phyloP scores from a whole-genome alignment of 1,140 invertebrate species.

The Paracyclopina nana region DNA sequence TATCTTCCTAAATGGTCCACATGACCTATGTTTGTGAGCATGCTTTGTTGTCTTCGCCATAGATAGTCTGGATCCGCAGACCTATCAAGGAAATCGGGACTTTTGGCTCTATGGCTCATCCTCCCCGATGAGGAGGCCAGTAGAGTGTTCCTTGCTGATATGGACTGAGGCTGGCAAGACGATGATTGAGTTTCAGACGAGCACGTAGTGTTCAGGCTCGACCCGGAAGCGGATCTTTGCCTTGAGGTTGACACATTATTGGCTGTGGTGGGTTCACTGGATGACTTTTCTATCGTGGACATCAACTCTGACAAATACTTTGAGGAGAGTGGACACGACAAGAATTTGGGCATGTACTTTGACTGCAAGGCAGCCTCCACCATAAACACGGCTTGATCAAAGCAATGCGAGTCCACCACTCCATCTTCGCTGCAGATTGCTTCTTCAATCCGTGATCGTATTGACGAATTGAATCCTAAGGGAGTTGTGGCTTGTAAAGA shows the following conservation, averaged over 20 bases:
- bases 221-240: background rate
- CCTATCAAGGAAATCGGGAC: no score
- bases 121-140: no score
- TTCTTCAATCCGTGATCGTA: slow-evolving; percentile 5
- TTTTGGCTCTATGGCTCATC: no score
- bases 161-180: no score
- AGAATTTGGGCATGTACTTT: background rate
- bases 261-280: background rate
- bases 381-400: background rate
- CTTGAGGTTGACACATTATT: background rate
- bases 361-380: background rate
- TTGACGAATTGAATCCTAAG: background rate
- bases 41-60: no score
- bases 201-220: background rate
- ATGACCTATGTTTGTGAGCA: no score
- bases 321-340: background rate
- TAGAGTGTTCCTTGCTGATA: no score
- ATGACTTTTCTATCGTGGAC: background rate
- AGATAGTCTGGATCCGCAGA: no score
- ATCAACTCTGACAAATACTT: background rate
- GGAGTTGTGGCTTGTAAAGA: slow-evolving; percentile 5
- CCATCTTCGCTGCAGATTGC: background rate
- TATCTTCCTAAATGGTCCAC: no score
- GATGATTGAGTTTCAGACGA: no score
- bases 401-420: background rate